phyloP scores from a whole-genome alignment of 2,113 vertebrate genomes.

The Sprattus sprattus region DNA sequence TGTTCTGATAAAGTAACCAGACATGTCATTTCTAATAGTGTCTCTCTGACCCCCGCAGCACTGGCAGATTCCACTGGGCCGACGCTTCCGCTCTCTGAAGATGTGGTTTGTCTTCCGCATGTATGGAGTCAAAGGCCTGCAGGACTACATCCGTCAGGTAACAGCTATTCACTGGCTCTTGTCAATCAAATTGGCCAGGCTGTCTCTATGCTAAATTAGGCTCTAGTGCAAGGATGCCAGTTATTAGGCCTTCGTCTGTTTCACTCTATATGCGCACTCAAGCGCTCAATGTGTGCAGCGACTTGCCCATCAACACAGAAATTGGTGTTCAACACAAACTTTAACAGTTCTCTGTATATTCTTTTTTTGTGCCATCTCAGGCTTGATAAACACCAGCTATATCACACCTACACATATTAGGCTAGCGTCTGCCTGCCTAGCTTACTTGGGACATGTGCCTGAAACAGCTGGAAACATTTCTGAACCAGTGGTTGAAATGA shows the following conservation, averaged over 20 bases:
- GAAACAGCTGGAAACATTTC: background rate
- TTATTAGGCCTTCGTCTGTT: background rate
- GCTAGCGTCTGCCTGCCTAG: too few species aligned
- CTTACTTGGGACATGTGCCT: too few species aligned
- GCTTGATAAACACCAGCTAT: too few species aligned
- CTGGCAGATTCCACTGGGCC: conserved; percentile 93
- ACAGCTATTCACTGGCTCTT: conserved; percentile 48
- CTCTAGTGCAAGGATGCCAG: background rate
- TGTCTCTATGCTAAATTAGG: background rate
- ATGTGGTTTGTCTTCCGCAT: conserved; percentile 95
- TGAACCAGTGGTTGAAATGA: background rate
- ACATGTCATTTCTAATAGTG: conserved; percentile 30
- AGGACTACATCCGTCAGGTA: conserved; percentile 89
- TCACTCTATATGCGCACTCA: background rate
- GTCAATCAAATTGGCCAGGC: conserved; percentile 61
- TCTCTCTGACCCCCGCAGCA: conserved; percentile 72
- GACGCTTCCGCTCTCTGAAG: conserved; percentile 93
- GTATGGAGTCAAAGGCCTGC: conserved; percentile 85
- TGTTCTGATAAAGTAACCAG: background rate
- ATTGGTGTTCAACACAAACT: background rate
- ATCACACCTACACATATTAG: too few species aligned
- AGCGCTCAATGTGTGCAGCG: background rate
- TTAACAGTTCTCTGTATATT: background rate
- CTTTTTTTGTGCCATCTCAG: too few species aligned
- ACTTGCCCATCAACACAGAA: background rate